These are phyloP conservation scores for Sebastes iracundus DNA, from an alignment of 2,797 vertebrate genomes.

Conservation along the genomic window DNA sequence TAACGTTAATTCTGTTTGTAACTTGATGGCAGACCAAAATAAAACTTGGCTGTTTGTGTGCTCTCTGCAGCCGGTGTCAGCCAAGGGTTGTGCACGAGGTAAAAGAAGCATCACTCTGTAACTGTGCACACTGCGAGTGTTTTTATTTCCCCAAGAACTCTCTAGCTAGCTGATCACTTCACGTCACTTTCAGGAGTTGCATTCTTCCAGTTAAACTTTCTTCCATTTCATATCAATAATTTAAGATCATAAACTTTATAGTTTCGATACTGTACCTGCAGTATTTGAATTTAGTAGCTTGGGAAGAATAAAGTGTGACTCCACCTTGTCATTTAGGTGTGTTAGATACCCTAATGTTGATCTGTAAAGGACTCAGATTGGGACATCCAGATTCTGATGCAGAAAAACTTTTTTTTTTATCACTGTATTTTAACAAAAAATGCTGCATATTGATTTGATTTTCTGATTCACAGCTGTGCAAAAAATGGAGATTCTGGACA, in stretches of 20 bases:
- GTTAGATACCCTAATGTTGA: background rate
- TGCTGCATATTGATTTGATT: background rate
- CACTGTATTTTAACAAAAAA: background rate
- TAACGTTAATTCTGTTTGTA: background rate
- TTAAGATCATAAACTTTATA: background rate
- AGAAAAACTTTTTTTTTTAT: too few relatives aligned
- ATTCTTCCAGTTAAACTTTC: background rate
- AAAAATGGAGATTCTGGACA: conserved; percentile 48
- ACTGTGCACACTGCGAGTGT: background rate
- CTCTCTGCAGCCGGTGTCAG: background rate
- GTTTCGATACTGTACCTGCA: background rate
- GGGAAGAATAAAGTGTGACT: background rate
- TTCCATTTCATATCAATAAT: background rate
- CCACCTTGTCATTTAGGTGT: background rate
- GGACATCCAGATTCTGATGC: background rate
- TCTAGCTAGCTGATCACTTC: background rate
- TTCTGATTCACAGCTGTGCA: conserved; percentile 40
- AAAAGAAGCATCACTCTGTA: background rate
- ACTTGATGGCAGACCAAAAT: conserved; percentile 6
- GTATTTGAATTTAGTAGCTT: background rate
- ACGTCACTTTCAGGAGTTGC: background rate
- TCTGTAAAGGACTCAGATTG: background rate
- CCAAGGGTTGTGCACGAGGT: background rate
- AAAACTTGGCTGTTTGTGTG: background rate
- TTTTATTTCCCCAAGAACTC: background rate